Base-by-base conservation (phyloP, 2,888 invertebrate species). In the Lochmaea capreae region DNA sequence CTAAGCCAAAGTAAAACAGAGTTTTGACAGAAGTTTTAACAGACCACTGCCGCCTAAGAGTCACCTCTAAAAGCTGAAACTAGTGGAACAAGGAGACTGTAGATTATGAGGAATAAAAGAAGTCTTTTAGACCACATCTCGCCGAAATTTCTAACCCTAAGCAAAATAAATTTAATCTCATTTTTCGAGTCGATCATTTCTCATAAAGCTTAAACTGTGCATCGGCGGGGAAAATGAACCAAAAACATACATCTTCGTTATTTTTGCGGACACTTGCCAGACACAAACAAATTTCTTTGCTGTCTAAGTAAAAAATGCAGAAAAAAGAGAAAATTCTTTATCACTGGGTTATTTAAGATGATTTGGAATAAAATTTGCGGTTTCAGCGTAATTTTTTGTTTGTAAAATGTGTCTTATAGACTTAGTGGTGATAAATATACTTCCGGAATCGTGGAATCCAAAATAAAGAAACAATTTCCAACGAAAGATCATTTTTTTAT, bases 171-270 rank as follows among this genome's bases (percentile, higher is more conserved):
- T 67, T 67, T 67, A 67, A 67, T 67, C 67, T 16, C 26, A 26
- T 67, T 67, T 67, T 67, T 57, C 58, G 26, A 59, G n/a, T 26
- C 58, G 59, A 43, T 18, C 46, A 67, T 67, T 67, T 67, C 57
- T 67, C 67, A 67, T 9, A 9, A 52, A 22, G 59, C 26, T 33
- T 42, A 42, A 67, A 59, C 57, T 10, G 52, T 54, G n/a, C 58
- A 59, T 67, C n/a, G 16, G 16, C 67, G 59, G 22, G 16, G 54
- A 67, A 67, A 67, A 33, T 42, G 46, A 67, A 67, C 67, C 59
- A 63, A 70, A 70, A 70, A 63, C 52, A 70, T 70, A 63, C 69
- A 57, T 70, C 70, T 70, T 70, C 70, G 63, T 70, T 70, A 70
- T 70, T 70, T 70, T 63, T 70, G 5, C 63, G 70, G 70, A 61